These are phyloP conservation scores for Anniella stebbinsi DNA, from an alignment of 2,797 vertebrate genomes.

Conservation along the genomic window DNA sequence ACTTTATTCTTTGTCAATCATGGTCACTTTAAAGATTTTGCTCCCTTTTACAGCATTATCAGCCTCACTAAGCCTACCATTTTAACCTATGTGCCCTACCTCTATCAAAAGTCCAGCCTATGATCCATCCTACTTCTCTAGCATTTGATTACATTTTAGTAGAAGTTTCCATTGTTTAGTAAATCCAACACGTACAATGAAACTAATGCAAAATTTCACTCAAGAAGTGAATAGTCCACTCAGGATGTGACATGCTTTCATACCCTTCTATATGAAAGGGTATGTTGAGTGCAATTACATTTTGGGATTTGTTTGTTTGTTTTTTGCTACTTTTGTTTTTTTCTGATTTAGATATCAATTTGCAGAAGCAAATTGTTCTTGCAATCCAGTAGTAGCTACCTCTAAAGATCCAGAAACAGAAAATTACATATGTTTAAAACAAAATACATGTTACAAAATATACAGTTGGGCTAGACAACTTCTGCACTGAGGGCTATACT, in stretches of 20 bases:
- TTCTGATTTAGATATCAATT: conserved; percentile 3
- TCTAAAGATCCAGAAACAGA: background rate
- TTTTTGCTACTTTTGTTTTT: background rate
- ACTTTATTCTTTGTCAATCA: background rate
- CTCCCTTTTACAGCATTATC: background rate
- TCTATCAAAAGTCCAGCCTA: conserved; percentile 3
- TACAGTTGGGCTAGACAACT: background rate
- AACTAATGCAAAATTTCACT: background rate
- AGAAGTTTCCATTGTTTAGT: conserved; percentile 6
- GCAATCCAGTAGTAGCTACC: background rate
- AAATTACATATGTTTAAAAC: background rate
- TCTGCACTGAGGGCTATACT: background rate
- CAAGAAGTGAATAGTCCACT: fast-evolving
- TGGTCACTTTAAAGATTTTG: background rate
- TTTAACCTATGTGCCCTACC: conserved; percentile 2
- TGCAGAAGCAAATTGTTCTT: background rate
- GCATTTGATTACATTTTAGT: background rate
- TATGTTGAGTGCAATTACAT: background rate
- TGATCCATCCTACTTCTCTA: background rate
- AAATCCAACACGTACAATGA: background rate
- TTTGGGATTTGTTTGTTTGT: too few relatives aligned
- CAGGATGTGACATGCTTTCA: background rate
- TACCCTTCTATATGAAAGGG: background rate
- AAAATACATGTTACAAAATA: background rate
- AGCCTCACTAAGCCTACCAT: background rate